A percentile compares a stretch with the other conserved stretches of the same genome.
Conservation (phyloP, 2,888 invertebrate species). For the Drosophila nigritarsus region DNA sequence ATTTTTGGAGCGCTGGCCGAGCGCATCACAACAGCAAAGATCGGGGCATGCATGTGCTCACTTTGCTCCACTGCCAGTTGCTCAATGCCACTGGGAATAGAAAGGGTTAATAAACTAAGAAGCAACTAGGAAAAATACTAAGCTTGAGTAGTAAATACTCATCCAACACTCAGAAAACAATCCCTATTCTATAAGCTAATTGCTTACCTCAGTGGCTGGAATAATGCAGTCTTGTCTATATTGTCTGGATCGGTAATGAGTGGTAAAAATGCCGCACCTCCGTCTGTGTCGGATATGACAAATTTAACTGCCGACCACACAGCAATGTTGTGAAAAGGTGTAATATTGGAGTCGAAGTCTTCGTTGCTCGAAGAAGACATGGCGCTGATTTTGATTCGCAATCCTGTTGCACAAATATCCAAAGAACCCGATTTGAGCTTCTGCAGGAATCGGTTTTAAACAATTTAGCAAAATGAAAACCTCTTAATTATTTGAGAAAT, state of each 20-base stretch:
- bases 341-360: constrained; percentile 85
- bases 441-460: constrained; percentile 52
- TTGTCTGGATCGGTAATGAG: constrained; percentile 93
- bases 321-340: constrained; percentile 95
- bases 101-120: background rate
- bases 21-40: constrained; percentile 96
- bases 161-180: background rate
- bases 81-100: constrained; percentile 81
- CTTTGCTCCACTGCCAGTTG: constrained; percentile 85
- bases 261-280: constrained; percentile 91
- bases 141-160: background rate
- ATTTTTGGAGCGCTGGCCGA: constrained; percentile 90
- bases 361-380: constrained; percentile 59
- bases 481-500: background rate
- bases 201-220: constrained; percentile 85
- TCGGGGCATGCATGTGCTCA: constrained; percentile 90
- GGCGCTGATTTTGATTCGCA: constrained; percentile 88
- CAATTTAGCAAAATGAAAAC: background rate
- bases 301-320: constrained; percentile 97
- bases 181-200: background rate
- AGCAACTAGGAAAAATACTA: background rate
- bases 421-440: constrained; percentile 81
- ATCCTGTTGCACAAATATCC: constrained; percentile 86
- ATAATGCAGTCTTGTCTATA: constrained; percentile 90
- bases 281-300: constrained; percentile 88